A percentile compares a stretch with the other conserved stretches of the same genome.
Conservation (phyloP, 2,113 vertebrate genomes). For the Zapornia atra region DNA sequence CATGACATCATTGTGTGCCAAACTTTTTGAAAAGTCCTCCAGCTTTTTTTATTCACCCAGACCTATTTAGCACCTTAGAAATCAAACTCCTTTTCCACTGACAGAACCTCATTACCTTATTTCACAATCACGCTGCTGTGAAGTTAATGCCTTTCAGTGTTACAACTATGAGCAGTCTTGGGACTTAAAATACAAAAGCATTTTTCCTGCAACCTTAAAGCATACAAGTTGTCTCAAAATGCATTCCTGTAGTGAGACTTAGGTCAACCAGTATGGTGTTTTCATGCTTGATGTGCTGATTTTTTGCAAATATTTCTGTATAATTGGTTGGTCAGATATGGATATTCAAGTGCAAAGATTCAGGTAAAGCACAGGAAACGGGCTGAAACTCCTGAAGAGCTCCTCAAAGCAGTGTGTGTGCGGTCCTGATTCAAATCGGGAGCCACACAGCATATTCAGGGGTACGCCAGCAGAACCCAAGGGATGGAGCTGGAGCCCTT, state of each 20-base stretch:
- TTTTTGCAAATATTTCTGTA: neutral
- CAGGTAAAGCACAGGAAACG: neutral
- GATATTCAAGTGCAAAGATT: neutral
- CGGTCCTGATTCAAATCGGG: neutral
- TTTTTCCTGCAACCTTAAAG: neutral
- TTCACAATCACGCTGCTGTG: neutral
- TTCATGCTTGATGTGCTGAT: neutral
- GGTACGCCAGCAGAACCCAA: neutral
- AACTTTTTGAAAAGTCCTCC: neutral
- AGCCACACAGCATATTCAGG: accelerated
- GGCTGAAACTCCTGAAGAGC: neutral
- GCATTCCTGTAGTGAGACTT: neutral
- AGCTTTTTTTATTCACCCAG: neutral
- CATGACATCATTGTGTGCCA: too few species aligned
- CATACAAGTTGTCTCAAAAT: neutral
- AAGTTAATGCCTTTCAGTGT: neutral
- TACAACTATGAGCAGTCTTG: neutral
- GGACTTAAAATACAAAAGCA: neutral
- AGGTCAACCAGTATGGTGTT: neutral
- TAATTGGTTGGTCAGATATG: neutral
- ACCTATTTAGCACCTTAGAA: neutral
- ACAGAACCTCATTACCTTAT: neutral
- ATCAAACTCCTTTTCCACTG: neutral
- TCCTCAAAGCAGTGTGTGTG: neutral
- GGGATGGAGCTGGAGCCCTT: neutral